A percentile compares a stretch with the other conserved stretches of the same genome.
Evolutionary conservation across 2,113 vertebrate genomes (phyloP).

Genomic region (Gavialis gangeticus): DNA sequence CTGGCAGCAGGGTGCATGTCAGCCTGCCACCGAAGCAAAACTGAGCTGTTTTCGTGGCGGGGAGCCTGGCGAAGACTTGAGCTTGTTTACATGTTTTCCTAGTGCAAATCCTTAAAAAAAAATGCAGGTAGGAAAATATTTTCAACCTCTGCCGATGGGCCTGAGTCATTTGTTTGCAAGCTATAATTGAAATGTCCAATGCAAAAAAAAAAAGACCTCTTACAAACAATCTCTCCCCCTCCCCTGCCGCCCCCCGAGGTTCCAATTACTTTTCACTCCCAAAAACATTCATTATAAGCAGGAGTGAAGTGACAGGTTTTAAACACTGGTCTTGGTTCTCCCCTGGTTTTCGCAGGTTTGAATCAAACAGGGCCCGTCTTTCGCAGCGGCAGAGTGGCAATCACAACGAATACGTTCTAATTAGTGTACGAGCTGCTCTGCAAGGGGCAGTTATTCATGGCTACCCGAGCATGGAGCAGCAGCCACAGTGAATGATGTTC

Average conservation of each 20-base stretch:
- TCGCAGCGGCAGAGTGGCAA: neutral
- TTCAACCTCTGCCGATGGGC: neutral
- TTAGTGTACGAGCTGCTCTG: neutral
- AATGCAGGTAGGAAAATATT: neutral
- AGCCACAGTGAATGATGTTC: neutral
- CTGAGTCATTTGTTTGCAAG: constrained; percentile 9
- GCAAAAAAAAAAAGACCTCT: neutral
- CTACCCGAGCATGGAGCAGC: neutral
- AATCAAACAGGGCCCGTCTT: neutral
- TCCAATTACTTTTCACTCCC: neutral
- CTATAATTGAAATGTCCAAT: neutral
- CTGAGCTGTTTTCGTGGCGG: neutral
- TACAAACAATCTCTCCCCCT: neutral
- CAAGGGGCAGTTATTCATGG: neutral
- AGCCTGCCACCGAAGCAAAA: neutral
- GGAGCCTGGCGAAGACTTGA: neutral
- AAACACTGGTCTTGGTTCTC: neutral
- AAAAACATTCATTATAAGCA: neutral
- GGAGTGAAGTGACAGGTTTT: neutral
- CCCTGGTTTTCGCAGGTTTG: neutral
- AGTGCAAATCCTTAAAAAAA: neutral
- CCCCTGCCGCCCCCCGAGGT: neutral
- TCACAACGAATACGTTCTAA: neutral
- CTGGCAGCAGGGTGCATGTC: neutral
- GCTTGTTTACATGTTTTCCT: neutral